These are phyloP conservation scores for Microctonus aethiopoides DNA, from an alignment of 2,888 invertebrate genomes.

Conservation along the genomic window DNA sequence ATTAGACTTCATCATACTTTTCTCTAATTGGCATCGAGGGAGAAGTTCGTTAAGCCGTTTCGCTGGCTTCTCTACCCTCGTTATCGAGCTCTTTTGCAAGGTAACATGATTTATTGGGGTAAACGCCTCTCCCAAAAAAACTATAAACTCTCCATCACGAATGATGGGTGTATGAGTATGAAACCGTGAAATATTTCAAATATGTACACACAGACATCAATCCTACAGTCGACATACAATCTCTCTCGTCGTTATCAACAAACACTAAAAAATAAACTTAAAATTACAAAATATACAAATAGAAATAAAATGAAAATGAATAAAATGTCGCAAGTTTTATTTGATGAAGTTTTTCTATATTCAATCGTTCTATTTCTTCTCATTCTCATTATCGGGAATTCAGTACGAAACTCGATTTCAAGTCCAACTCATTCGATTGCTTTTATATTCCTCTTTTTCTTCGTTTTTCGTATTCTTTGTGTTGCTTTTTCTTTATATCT, in stretches of 20 bases:
- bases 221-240: too few relatives aligned
- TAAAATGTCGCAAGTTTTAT: slow-evolving; percentile 26
- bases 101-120: slow-evolving; percentile 47
- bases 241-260: too few relatives aligned
- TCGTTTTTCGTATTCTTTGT: slow-evolving; percentile 10
- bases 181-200: background rate
- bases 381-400: slow-evolving; percentile 38
- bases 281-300: slow-evolving; percentile 1
- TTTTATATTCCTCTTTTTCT: slow-evolving; percentile 16
- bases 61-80: background rate
- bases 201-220: background rate
- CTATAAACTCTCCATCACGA: background rate
- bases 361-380: slow-evolving; percentile 29
- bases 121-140: slow-evolving; percentile 12
- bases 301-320: background rate
- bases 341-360: slow-evolving; percentile 25
- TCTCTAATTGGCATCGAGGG: slow-evolving; percentile 43
- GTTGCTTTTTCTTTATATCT: slow-evolving; percentile 1
- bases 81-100: slow-evolving; percentile 23
- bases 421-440: slow-evolving; percentile 32
- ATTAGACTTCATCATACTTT: slow-evolving; percentile 45
- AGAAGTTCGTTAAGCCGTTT: slow-evolving; percentile 26
- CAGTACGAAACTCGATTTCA: slow-evolving; percentile 35
- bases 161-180: background rate
- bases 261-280: background rate